Evolutionary conservation across 2,888 invertebrate species (phyloP), one percentile per base, ranked within the genome.

Genomic region (Hirudinaria manillensis): DNA sequence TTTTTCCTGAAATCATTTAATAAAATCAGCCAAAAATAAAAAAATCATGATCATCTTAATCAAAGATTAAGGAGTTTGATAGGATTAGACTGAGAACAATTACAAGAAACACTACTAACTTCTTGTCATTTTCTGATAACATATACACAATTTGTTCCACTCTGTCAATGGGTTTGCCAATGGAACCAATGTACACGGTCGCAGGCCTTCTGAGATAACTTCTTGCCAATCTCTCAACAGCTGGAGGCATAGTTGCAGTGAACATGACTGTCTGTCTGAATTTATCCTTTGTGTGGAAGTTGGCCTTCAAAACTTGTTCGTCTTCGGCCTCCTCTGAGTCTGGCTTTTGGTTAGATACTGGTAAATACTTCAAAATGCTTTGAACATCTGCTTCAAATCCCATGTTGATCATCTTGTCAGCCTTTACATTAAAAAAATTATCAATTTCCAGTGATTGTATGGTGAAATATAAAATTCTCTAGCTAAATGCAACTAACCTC

Each of bases 181-280:
- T 89, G 1, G 95, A 94, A 77, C 98, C 98, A 79, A 99, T 98
- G 84, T 98, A 94, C 0, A 99, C 98, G 2, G 97, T 93, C 19
- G 98, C 95, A 0, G 99, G 99, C 81, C 99, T 89, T 75, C 99
- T 89, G 32, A 99, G 87, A 86, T 99, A 99, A 45, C 91, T 93
- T 78, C 96, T 89, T 0, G 99, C 99, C 78, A 99, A 87, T 77
- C 98, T 89, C 87, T 99, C 99, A 1, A 99, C 96, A 2, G 97
- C 93, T 0, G 97, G 91, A 13, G 97, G 97, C 99, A 99, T 99
- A 79, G 99, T 99, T 3, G 99, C 99, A 71, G 99, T 99, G 86
- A 99, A 99, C 99, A 99, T 99, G 84, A 99, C 99, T 82, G 99
- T 99, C 91, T 97, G 97, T 84, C 97, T 89, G 86, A 92, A 99